phyloP scores from a whole-genome alignment of 2,797 vertebrate species.

The Urophycis tenuis region DNA sequence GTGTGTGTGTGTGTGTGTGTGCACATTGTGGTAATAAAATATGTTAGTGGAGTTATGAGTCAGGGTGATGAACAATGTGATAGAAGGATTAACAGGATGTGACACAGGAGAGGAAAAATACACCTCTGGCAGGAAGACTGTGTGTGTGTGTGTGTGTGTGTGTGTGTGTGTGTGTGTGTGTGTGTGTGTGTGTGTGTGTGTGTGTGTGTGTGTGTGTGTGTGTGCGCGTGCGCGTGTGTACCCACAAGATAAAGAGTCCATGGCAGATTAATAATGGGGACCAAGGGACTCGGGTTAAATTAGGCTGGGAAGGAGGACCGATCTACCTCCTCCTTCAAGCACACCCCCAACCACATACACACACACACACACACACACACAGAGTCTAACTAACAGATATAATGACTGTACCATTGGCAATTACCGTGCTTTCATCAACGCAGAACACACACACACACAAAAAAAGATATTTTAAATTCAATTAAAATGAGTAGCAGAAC shows the following conservation, averaged over 20 bases:
- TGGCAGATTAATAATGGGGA: constrained; percentile 7
- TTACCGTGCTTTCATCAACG: no score
- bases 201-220: background rate
- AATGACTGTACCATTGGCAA: no score
- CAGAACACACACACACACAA: no score
- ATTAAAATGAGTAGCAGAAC: no score
- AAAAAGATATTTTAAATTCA: no score
- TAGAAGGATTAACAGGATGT: constrained; percentile 9
- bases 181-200: background rate
- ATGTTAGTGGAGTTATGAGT: constrained; percentile 14
- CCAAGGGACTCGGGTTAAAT: constrained; percentile 29
- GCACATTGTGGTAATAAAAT: background rate
- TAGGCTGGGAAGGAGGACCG: constrained; percentile 11
- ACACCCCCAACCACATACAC: background rate
- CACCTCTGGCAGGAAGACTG: background rate
- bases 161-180: background rate
- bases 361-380: background rate
- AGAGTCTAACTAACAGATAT: background rate
- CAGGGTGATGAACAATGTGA: constrained; percentile 3
- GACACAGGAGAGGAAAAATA: background rate
- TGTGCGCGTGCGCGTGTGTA: background rate
- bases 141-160: background rate
- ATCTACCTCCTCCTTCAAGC: background rate
- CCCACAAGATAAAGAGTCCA: constrained; percentile 7
- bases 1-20: no score